A percentile compares a stretch with the other conserved stretches of the same genome.
These are phyloP conservation scores for Stenodera caucasica DNA, from an alignment of 2,888 invertebrate genomes.

Conservation along the genomic window DNA sequence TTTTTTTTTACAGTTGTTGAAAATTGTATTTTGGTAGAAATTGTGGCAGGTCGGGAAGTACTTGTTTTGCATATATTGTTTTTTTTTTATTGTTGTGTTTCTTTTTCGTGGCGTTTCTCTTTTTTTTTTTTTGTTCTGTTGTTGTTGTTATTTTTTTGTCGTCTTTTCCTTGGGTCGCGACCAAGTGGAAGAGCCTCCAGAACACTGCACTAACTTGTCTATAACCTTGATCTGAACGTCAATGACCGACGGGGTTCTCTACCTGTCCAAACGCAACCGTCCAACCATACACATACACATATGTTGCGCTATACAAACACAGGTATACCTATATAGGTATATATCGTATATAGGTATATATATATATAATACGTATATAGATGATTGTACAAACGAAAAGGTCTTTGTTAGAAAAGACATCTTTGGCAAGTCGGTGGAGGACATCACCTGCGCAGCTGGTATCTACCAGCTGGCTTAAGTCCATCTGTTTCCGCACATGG, in stretches of 20 bases:
- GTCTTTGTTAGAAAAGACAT: constrained; percentile 30
- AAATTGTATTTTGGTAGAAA: constrained; percentile 9
- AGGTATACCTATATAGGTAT: not conserved
- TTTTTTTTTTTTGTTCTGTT: constrained; percentile 17
- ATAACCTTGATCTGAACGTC: constrained; percentile 44
- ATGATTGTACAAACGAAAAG: constrained; percentile 6
- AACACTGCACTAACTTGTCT: constrained; percentile 31
- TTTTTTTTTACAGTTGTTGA: not conserved
- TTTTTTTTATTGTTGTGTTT: not conserved
- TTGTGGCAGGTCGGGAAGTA: constrained; percentile 33
- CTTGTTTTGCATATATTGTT: constrained; percentile 14
- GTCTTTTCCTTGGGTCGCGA: constrained; percentile 12
- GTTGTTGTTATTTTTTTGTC: constrained; percentile 9
- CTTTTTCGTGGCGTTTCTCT: not conserved
- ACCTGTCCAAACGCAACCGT: constrained; percentile 41
- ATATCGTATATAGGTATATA: not conserved
- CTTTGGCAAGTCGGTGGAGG: constrained; percentile 33
- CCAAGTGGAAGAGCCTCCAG: constrained; percentile 24
- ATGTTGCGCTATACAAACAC: constrained; percentile 10
- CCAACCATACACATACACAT: constrained; percentile 28
- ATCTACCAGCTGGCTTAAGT: constrained; percentile 48
- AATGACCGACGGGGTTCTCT: constrained; percentile 39
- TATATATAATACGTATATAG: not conserved
- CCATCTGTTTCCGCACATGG: constrained; percentile 53
- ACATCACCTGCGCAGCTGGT: constrained; percentile 45